These are phyloP conservation scores for Beroe forskalii DNA, from an alignment of 37 sponge, comb jelly and placozoan genomes.

Conservation along the genomic window DNA sequence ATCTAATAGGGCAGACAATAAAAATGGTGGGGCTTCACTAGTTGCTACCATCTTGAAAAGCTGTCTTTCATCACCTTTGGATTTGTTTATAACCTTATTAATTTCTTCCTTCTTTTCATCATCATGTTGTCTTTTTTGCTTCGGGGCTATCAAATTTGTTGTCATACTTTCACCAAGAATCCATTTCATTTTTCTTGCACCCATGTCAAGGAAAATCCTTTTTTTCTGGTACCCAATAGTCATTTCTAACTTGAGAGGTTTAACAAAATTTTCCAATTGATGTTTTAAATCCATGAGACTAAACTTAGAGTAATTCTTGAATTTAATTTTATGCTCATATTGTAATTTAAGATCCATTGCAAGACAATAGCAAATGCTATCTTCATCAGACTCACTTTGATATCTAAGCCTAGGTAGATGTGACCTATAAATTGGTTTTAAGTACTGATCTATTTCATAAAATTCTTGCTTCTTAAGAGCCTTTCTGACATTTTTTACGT, in stretches of 20 bases:
- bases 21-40: not conserved
- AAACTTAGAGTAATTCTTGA: not conserved
- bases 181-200: not conserved
- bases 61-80: not conserved
- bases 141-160: not conserved
- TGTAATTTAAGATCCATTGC: not conserved
- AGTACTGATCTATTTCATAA: not conserved
- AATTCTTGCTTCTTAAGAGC: not conserved
- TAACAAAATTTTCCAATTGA: not conserved
- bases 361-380: not conserved
- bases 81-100: not conserved
- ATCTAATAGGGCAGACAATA: conserved; percentile 18
- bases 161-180: not conserved
- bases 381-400: not conserved
- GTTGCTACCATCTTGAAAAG: not conserved
- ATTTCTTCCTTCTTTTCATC: not conserved
- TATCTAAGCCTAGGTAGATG: not conserved
- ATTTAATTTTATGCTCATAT: not conserved
- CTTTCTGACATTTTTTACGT: not conserved
- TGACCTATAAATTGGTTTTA: not conserved
- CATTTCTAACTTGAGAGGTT: not conserved
- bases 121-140: not conserved
- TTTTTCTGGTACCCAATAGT: not conserved
- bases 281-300: not conserved
- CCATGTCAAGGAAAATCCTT: not conserved